Evolutionary conservation across 2,113 vertebrate genomes (phyloP).

Genomic region (Petroica traversi): DNA sequence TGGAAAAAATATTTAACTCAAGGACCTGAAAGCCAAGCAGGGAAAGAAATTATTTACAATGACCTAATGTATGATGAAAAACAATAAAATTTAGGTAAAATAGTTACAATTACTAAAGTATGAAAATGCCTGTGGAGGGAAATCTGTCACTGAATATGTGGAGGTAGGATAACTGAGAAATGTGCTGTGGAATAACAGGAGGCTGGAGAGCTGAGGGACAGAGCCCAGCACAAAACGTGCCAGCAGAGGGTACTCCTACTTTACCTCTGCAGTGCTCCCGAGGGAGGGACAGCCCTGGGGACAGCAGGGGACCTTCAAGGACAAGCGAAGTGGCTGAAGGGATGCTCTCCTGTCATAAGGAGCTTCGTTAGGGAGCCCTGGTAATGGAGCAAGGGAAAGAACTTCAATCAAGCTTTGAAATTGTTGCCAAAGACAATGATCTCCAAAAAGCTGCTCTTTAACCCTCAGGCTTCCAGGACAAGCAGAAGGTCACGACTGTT

Average conservation of each 20-base stretch:
- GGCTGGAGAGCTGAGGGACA: neutral
- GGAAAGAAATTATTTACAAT: neutral
- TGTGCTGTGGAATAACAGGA: accelerated
- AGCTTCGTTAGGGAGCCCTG: neutral
- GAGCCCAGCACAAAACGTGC: neutral
- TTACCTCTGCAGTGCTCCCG: neutral
- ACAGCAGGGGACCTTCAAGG: neutral
- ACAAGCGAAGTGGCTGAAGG: neutral
- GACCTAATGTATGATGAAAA: neutral
- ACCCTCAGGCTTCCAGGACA: neutral
- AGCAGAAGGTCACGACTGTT: neutral
- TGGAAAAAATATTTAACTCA: neutral
- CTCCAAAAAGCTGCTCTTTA: neutral
- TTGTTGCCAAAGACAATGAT: neutral
- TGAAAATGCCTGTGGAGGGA: neutral
- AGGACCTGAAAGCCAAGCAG: neutral
- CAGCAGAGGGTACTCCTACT: slow-evolving; percentile 50
- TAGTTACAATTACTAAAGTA: neutral
- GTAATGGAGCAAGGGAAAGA: neutral
- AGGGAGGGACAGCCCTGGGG: neutral
- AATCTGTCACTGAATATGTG: neutral
- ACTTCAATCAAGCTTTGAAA: neutral
- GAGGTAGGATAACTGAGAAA: neutral
- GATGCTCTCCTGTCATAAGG: neutral
- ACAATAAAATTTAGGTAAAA: neutral